Percentiles rank a stretch among this genome's conserved stretches.
phyloP scores from a whole-genome alignment of 2,113 vertebrate species.

The Helogale parvula region DNA sequence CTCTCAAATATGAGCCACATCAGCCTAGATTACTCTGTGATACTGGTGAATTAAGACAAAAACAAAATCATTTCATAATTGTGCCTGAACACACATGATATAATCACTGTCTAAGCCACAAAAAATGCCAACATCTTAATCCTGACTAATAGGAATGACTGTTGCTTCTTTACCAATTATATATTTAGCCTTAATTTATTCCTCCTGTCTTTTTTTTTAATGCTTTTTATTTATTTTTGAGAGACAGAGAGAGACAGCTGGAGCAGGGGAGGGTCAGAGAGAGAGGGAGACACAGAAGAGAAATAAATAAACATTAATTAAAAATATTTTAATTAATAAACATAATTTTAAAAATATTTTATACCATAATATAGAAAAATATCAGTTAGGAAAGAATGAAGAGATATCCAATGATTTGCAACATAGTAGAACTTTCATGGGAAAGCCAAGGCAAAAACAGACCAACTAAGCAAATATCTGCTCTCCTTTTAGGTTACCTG shows the following conservation, averaged over 20 bases:
- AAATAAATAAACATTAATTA: too few species aligned
- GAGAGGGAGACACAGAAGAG: too few species aligned
- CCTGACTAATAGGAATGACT: background rate
- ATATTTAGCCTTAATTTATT: background rate
- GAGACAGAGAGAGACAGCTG: too few species aligned
- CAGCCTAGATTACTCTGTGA: background rate
- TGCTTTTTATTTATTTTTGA: too few species aligned
- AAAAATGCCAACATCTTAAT: background rate
- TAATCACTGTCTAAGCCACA: background rate
- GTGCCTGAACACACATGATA: background rate
- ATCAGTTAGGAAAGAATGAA: background rate
- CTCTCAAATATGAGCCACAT: too few species aligned
- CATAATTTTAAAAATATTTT: conserved; percentile 23
- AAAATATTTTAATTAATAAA: too few species aligned
- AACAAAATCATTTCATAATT: background rate
- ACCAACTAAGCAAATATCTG: background rate
- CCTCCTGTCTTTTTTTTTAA: background rate
- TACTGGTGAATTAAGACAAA: background rate
- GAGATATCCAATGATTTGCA: background rate
- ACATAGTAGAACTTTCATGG: background rate
- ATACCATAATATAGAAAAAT: background rate
- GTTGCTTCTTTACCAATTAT: background rate
- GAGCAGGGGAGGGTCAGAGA: too few species aligned
- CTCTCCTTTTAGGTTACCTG: background rate
- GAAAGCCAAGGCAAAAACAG: background rate